Evolutionary conservation across 2,888 invertebrate species (phyloP).

Genomic region (Rotaria sp.): DNA sequence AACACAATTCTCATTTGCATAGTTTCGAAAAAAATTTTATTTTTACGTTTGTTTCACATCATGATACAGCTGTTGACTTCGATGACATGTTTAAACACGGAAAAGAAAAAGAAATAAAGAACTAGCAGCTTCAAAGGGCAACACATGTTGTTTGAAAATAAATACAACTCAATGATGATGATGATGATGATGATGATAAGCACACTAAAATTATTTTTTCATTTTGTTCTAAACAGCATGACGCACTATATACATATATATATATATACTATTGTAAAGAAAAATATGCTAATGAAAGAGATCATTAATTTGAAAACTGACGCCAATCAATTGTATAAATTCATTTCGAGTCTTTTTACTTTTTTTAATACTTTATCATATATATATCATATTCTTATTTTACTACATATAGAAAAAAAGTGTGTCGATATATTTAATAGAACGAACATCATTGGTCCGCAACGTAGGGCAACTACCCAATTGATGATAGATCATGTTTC

Average conservation of each 20-base stretch:
- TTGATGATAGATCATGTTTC: constrained; percentile 24
- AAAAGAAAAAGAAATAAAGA: not conserved
- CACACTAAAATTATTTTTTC: not conserved
- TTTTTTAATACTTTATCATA: not conserved
- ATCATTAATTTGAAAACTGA: constrained; percentile 24
- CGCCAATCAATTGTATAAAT: constrained; percentile 19
- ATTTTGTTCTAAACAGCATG: constrained; percentile 22
- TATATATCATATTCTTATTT: not conserved
- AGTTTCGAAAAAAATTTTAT: not conserved
- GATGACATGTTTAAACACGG: not conserved
- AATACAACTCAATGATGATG: constrained; percentile 19
- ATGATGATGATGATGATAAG: constrained; percentile 12
- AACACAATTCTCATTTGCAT: constrained; percentile 4
- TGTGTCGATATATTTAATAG: not conserved
- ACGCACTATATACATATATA: not conserved
- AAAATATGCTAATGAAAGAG: constrained; percentile 14
- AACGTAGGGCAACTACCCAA: not conserved
- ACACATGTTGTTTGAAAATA: constrained; percentile 24
- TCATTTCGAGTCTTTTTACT: not conserved
- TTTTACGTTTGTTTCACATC: not conserved
- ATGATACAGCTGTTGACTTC: not conserved
- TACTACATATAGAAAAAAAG: not conserved
- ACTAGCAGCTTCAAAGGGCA: constrained; percentile 11
- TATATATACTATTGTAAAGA: not conserved
- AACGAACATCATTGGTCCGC: not conserved